These are phyloP conservation scores for Petrocephalus microphthalmus DNA, from an alignment of 2,113 vertebrate genomes.

Conservation along the genomic window DNA sequence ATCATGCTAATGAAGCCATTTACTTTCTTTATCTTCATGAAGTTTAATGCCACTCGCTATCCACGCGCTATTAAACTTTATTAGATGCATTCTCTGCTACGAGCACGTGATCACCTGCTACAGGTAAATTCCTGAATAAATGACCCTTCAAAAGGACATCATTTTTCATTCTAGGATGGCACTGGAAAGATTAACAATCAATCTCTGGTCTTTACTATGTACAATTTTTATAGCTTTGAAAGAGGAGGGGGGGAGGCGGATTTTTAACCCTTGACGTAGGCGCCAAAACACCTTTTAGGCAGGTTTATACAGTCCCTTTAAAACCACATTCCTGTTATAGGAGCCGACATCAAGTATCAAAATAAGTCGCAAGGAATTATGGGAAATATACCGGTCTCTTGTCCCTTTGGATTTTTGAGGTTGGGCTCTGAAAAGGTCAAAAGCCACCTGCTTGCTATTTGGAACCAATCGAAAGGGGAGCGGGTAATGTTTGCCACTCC, in stretches of 20 bases:
- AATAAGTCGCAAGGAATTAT: background rate
- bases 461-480: slow-evolving; percentile 18
- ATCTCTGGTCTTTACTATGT: background rate
- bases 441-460: slow-evolving; percentile 47
- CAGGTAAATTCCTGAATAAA: slow-evolving; percentile 67
- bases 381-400: background rate
- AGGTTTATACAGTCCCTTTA: background rate
- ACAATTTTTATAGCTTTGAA: background rate
- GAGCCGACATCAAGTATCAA: background rate
- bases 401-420: slow-evolving; percentile 20
- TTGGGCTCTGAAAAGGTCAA: slow-evolving; percentile 41
- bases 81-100: slow-evolving; percentile 78
- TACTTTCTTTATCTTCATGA: slow-evolving; percentile 83
- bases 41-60: slow-evolving; percentile 85
- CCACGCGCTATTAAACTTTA: slow-evolving; percentile 96
- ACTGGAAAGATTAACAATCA: background rate
- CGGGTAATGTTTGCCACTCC: slow-evolving; percentile 35
- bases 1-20: slow-evolving; percentile 95
- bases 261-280: background rate
- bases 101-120: slow-evolving; percentile 86
- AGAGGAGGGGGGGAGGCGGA: background rate
- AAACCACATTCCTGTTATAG: background rate
- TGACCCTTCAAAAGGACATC: slow-evolving; percentile 32
- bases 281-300: background rate
- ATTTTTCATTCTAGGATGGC: background rate